Base-by-base conservation (phyloP, 2,113 vertebrate species). In the Aix galericulata region DNA sequence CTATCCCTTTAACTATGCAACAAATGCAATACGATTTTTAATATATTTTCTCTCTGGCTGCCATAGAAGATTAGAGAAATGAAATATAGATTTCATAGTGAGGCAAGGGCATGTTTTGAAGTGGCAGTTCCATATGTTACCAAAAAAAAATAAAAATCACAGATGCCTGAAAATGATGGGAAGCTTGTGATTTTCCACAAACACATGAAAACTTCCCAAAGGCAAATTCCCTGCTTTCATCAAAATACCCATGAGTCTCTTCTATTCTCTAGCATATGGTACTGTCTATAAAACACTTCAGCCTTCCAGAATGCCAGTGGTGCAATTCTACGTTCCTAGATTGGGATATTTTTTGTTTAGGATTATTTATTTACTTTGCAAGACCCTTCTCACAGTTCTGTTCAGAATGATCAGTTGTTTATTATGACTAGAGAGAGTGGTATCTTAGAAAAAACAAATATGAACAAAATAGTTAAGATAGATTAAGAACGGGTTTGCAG, bases 81-180 rank as follows among this genome's bases (percentile, higher is more conserved):
- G 13, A 95, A 94, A 89, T 82, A 80, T 59, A 48, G 5, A 46
- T 88, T 92, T 89, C 42, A 16, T 15, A 82, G 48, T 62, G 62
- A 86, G 85, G 27, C 27, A 85, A 74, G 68, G 36, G 44, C 21
- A 50, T 73, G n/a, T 82, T 94, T 93, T 95, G 63, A 91, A 93
- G 75, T 80, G 66, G 88, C 53, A 79, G 58, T 87, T 92, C 74
- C 71, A 72, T 87, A 85, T 75, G 74, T 76, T 86, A 53, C 11
- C 2, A 48, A 46, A 72, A 44, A 38, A 55, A 36, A 74, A 73
- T 16, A 7, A 78, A 82, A 68, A 66, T 86, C n/a, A 50, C 44
- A 77, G 78, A 74, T 95, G 87, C 75, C 46, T 82, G 36, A 89
- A 93, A 92, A 91, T 86, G 4, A 66, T 82, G 36, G 67, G 42